phyloP scores from a whole-genome alignment of 2,797 vertebrate genomes.

The Garrulus glandarius region DNA sequence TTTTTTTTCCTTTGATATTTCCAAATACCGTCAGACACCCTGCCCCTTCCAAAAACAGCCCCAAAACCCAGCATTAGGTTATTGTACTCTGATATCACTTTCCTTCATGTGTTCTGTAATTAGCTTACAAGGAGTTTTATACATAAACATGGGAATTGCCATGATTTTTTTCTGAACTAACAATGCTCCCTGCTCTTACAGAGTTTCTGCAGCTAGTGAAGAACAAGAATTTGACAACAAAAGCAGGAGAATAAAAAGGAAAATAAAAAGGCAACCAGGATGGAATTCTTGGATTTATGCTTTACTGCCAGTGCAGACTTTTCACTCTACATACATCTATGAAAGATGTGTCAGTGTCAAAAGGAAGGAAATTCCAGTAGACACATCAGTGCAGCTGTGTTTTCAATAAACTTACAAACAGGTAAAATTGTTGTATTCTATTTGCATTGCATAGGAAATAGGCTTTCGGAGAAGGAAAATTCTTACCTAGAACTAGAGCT shows the following conservation, averaged over 20 bases:
- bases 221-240: neutral
- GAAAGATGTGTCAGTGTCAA: neutral
- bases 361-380: neutral
- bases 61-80: fast-evolving
- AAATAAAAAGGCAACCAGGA: neutral
- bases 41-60: neutral
- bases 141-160: neutral
- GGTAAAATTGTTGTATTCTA: neutral
- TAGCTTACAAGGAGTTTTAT: neutral
- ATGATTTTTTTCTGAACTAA: neutral
- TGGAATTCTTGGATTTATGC: neutral
- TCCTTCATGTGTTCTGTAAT: neutral
- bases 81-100: neutral
- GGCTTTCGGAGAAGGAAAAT: neutral
- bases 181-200: neutral
- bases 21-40: neutral
- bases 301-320: neutral
- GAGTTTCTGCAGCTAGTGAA: neutral
- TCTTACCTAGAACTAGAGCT: neutral
- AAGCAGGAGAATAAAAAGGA: neutral
- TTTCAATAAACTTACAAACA: neutral
- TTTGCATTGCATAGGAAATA: fast-evolving
- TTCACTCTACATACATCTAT: neutral
- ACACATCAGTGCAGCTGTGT: neutral
- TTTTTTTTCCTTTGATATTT: neutral